These are phyloP conservation scores for Oryzias curvinotus DNA, from an alignment of 2,113 vertebrate genomes.

Conservation along the genomic window DNA sequence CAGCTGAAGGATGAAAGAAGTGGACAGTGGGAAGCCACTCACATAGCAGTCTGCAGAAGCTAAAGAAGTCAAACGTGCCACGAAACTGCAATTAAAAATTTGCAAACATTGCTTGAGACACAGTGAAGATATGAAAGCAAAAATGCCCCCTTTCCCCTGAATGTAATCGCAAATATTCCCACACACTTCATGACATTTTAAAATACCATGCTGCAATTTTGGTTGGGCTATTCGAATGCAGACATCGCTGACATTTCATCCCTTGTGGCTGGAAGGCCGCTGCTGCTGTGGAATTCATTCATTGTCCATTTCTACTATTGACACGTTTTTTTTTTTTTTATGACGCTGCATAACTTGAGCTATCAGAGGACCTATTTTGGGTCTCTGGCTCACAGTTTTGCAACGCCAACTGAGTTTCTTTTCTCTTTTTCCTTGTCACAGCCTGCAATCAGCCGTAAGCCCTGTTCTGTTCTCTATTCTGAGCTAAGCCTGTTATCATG, in stretches of 20 bases:
- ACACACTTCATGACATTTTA: conserved; percentile 62
- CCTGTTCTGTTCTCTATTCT: conserved; percentile 64
- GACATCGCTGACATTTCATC: conserved; percentile 59
- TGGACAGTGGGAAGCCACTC: conserved; percentile 43
- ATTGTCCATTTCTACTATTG: conserved; percentile 47
- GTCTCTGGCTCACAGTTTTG: conserved; percentile 57
- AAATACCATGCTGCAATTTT: conserved; percentile 55
- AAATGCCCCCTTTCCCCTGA: conserved; percentile 39
- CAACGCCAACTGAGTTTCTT: conserved; percentile 65
- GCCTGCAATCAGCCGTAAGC: conserved; percentile 62
- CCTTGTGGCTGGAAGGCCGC: conserved; percentile 15
- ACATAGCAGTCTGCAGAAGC: conserved; percentile 25
- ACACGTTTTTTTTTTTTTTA: conserved; percentile 55
- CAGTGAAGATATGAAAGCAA: conserved; percentile 24
- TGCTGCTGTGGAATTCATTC: conserved; percentile 25
- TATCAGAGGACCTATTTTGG: conserved; percentile 43
- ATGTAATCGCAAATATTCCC: conserved; percentile 44
- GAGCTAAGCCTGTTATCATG: conserved; percentile 69
- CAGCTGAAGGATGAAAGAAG: conserved; percentile 42
- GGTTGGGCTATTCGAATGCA: conserved; percentile 51
- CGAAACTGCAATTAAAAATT: conserved; percentile 47
- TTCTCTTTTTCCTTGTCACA: conserved; percentile 64
- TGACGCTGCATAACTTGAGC: conserved; percentile 48
- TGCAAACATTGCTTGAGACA: conserved; percentile 33
- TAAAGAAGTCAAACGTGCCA: conserved; percentile 28